Base-by-base conservation (phyloP, 2,888 invertebrate species). In the Lithophane leautieri region DNA sequence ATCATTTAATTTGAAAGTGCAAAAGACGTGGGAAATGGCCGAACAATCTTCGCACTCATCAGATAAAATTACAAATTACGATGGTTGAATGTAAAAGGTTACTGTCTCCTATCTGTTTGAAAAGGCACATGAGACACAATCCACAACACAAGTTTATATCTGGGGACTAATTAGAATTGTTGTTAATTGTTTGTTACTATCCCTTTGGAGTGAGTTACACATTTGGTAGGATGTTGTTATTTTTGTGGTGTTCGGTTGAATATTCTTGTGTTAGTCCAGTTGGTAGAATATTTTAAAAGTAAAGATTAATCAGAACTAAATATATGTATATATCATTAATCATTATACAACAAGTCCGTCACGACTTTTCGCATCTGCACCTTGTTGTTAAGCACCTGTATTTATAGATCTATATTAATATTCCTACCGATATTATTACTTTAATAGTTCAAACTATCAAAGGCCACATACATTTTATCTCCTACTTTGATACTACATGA, bases 1-100 rank as follows among this genome's bases (percentile, higher is more conserved):
- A 25, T 44, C 44, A 76, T 79, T 82, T 70, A 70, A 79, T 86
- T 87, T 82, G 84, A 88, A 88, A 88, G 84, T 82, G 71, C 56
- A 61, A 70, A 76, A 73, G 66, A 75, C 82, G 86, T 86, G 84
- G 76, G 86, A 87, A 87, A 68, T 73, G 12, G 19, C 28, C 61
- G 65, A 40, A 80, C 81, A 86, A 86, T 86, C 70, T 78, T 74
- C n/a, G 65, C 70, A 72, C 65, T 85, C 79, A 73, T 75, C 73
- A 81, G 73, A 78, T 70, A 47, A 70, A 78, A 79, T 78, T 73
- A 79, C 60, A 44, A 67, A 70, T 76, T 75, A 75, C 52, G 52
- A 61, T 42, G 54, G 63, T 71, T 69, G 22, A 75, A 83, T 76
- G 73, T 79, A 78, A 58, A 75, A 75, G 70, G 25, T 72, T 28